Percentiles rank a stretch among this genome's conserved stretches.
These are phyloP conservation scores for Meriones unguiculatus DNA, from an alignment of 2,113 vertebrate genomes.

Conservation along the genomic window DNA sequence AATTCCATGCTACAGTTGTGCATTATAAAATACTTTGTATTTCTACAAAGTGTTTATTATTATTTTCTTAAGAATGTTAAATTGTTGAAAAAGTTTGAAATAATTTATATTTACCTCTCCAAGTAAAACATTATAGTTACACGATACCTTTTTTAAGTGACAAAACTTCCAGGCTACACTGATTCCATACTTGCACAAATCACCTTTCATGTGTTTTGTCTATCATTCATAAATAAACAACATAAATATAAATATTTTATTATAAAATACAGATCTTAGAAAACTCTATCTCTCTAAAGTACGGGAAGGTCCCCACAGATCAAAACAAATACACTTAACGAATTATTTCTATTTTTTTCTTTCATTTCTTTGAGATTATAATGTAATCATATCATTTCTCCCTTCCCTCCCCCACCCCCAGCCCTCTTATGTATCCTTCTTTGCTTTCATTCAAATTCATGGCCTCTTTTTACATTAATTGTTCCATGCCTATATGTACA, in stretches of 20 bases:
- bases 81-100: neutral
- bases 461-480: neutral
- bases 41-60: neutral
- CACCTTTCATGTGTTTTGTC: neutral
- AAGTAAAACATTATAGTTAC: conserved; percentile 35
- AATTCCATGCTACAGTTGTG: neutral
- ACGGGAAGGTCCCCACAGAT: neutral
- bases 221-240: neutral
- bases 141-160: neutral
- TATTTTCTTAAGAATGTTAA: conserved; percentile 32
- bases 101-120: neutral
- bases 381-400: neutral
- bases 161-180: neutral
- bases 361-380: neutral
- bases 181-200: neutral
- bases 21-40: neutral
- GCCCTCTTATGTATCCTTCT: neutral
- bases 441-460: neutral
- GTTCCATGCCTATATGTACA: neutral
- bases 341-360: neutral
- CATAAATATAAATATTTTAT: neutral
- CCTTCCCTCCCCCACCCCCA: neutral
- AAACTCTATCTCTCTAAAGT: neutral
- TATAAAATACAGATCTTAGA: neutral
- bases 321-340: neutral